Percentiles rank a stretch among this genome's conserved stretches.
These are phyloP conservation scores for Dastarcus helophoroides DNA, from an alignment of 2,888 invertebrate species.

Conservation along the genomic window DNA sequence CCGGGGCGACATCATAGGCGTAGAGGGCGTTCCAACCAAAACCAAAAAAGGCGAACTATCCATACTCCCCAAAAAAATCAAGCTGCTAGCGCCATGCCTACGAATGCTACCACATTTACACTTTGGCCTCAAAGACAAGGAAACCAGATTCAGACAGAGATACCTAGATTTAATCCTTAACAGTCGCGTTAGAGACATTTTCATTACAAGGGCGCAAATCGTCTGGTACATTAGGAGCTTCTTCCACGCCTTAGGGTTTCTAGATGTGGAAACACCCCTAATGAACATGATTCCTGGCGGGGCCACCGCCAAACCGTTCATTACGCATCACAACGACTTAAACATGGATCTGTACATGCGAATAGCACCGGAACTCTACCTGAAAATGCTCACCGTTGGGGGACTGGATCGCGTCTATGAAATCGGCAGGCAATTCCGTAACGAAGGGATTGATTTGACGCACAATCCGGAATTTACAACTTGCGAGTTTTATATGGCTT, in stretches of 20 bases:
- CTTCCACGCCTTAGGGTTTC: slow-evolving; percentile 82
- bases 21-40: slow-evolving; percentile 73
- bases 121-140: slow-evolving; percentile 95
- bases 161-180: slow-evolving; percentile 82
- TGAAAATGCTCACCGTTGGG: slow-evolving; percentile 97
- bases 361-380: slow-evolving; percentile 95
- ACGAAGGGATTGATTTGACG: slow-evolving; percentile 97
- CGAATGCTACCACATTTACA: slow-evolving; percentile 97
- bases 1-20: slow-evolving; percentile 92
- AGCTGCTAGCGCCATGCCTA: slow-evolving; percentile 87
- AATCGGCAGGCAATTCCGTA: slow-evolving; percentile 87
- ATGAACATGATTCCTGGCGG: slow-evolving; percentile 99
- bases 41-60: slow-evolving; percentile 98
- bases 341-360: slow-evolving; percentile 96
- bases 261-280: slow-evolving; percentile 99
- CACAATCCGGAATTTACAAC: slow-evolving; percentile 99
- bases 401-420: slow-evolving; percentile 82
- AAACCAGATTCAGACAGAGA: slow-evolving; percentile 81
- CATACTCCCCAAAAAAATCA: slow-evolving; percentile 74
- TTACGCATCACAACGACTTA: slow-evolving; percentile 97
- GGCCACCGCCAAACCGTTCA: slow-evolving; percentile 96
- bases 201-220: slow-evolving; percentile 71
- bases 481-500: slow-evolving; percentile 99
- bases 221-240: slow-evolving; percentile 80
- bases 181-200: slow-evolving; percentile 81